Evolutionary conservation across 2,113 vertebrate genomes (phyloP), one percentile per base, ranked within the genome.

Genomic region (Neolamprologus ventralis): DNA sequence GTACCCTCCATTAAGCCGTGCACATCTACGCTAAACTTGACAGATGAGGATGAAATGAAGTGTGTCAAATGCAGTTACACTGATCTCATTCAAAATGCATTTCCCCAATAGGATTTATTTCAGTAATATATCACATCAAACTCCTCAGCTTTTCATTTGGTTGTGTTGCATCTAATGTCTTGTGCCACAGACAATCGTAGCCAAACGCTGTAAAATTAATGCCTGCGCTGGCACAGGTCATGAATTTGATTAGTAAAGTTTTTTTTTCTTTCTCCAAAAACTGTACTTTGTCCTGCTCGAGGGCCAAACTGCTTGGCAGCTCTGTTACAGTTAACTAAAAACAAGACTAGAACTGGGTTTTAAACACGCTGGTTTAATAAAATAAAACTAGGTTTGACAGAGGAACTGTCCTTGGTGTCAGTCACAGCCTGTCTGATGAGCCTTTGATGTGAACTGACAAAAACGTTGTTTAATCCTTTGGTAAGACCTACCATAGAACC

Each of bases 31-130:
- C 94, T 90, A 91, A 96, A 95, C 86, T 96, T 98, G 97, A 98
- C 57, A 93, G 95, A 98, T 97, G 96, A 95, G 96, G 96, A 97
- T 97, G 96, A 97, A 97, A 97, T 98, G 97, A 97, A 97, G 96
- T 97, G 96, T 97, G 95, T 94, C 97, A 96, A 97, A 96, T 95
- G 95, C 94, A 94, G 95, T 96, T 95, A 96, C 95, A 96, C 92
- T 96, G 95, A 97, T 96, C 95, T 97, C 94, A 92, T 97, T 97
- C 87, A 95, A 94, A 93, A 95, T 93, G 80, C 90, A 82, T 95
- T 95, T 97, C 94, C 79, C 85, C 90, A 86, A 87, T 92, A 93
- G 97, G 96, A 98, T 97, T 97, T 97, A 97, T 97, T 96, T 96
- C 85, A 57, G 95, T 94, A 95, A 97, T 97, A 95, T 60, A 97